Conservation (phyloP, 2,888 invertebrate genomes). For the Synanthedon andrenaeformis region DNA sequence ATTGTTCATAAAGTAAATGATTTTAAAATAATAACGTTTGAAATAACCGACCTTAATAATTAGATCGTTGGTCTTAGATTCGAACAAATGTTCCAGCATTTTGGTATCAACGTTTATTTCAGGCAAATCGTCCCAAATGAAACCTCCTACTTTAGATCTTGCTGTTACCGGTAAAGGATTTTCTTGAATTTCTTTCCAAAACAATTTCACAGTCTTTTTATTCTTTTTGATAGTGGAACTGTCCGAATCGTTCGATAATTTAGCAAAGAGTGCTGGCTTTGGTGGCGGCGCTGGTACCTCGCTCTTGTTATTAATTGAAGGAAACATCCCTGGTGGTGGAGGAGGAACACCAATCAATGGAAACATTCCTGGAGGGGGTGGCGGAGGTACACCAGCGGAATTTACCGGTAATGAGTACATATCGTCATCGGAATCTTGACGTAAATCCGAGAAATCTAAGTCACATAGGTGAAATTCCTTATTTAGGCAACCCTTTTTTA, state of each 20-base stretch:
- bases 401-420: conserved; percentile 76
- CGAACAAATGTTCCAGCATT: conserved; percentile 96
- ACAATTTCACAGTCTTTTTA: conserved; percentile 96
- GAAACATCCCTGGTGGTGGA: conserved; percentile 61
- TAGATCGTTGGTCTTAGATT: conserved; percentile 95
- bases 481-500: conserved; percentile 78
- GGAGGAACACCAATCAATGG: conserved; percentile 55
- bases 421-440: conserved; percentile 88
- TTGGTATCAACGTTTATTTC: conserved; percentile 89
- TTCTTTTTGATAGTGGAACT: conserved; percentile 79
- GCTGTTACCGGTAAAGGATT: conserved; percentile 68
- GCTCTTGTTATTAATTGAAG: conserved; percentile 49
- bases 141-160: conserved; percentile 73
- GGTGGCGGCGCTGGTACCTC: conserved; percentile 48
- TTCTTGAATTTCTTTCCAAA: conserved; percentile 96
- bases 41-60: conserved; percentile 77
- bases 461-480: conserved; percentile 89
- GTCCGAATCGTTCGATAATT: conserved; percentile 51
- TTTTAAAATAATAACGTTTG: background rate
- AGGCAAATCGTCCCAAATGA: conserved; percentile 93
- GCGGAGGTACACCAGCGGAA: conserved; percentile 79
- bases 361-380: conserved; percentile 80
- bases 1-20: background rate
- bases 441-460: conserved; percentile 95
- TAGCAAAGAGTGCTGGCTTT: conserved; percentile 38